Percentiles rank a stretch among this genome's conserved stretches.
These are phyloP conservation scores for Notarius quadriscutis DNA, from an alignment of 2,113 vertebrate genomes.

Conservation along the genomic window DNA sequence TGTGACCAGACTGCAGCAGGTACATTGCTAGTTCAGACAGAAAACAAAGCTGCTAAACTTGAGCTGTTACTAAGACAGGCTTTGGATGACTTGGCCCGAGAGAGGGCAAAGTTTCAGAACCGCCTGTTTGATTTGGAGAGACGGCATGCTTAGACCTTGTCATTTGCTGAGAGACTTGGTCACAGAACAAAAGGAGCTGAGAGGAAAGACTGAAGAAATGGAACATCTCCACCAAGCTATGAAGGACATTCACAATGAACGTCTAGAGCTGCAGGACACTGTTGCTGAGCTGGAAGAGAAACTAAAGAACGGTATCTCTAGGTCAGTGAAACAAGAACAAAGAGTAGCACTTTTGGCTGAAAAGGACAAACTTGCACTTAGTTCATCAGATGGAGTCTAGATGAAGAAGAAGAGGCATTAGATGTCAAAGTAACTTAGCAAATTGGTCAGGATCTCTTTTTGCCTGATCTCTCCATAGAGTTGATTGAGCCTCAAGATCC, in stretches of 20 bases:
- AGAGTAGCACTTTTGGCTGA: conserved; percentile 67
- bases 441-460: not conserved
- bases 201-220: conserved; percentile 61
- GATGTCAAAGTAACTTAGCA: conserved; percentile 15
- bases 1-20: conserved; percentile 66
- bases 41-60: conserved; percentile 59
- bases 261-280: conserved; percentile 65
- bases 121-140: conserved; percentile 65
- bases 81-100: conserved; percentile 67
- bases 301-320: conserved; percentile 54
- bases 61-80: conserved; percentile 70
- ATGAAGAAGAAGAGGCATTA: not conserved
- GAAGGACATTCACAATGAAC: conserved; percentile 71
- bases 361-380: conserved; percentile 62
- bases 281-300: conserved; percentile 66
- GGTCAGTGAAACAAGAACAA: conserved; percentile 48
- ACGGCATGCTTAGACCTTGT: conserved; percentile 58
- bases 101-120: conserved; percentile 70
- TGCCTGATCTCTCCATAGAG: not conserved
- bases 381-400: conserved; percentile 65
- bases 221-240: conserved; percentile 67
- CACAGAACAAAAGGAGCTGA: conserved; percentile 70
- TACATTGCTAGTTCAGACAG: conserved; percentile 54
- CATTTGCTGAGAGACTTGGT: conserved; percentile 61
- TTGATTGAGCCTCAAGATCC: not conserved